Evolutionary conservation across 2,113 vertebrate species (phyloP), one percentile per base, ranked within the genome.

Genomic region (Albula goreensis): DNA sequence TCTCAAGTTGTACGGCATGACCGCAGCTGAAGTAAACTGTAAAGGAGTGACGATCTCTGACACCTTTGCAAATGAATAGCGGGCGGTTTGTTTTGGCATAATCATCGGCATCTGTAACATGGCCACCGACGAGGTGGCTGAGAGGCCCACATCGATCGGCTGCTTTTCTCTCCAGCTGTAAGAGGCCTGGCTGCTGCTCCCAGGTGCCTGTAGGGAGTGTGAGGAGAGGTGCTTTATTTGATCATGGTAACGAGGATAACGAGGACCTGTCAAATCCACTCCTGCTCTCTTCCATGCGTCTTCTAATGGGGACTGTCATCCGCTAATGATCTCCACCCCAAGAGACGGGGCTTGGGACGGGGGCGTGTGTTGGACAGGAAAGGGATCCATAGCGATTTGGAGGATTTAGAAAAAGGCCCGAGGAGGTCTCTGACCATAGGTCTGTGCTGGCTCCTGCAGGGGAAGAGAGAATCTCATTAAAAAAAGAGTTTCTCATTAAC

Each of bases 271-370:
- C 90, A 88, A 86, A 90, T 89, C 83, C 88, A 88, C 83, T 89
- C 78, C 50, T 82, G 84, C 79, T 78, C 74, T 88, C 60, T 87
- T 63, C 84, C 49, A 81, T 80, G 86, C 78, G 81, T 78, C 85
- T 84, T 49, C 84, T 92, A 92, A 91, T 92, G 89, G 85, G 87
- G 86, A 91, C 88, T 90, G 89, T 91, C 91, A 91, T 91, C 90
- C 89, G 87, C 87, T 92, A 92, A 92, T 90, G 91, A 90, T 85
- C 77, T 31, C 70, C 70, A 88, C 86, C 87, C 87, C 82, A 83
- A 87, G 91, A 86, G 52, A 83, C 84, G 57, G 85, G 83, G 85
- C 88, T 83, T 15, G 74, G 79, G n/a, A 57, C 41, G 22, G 74
- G 79, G n/a, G 70, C 41, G 51, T 74, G 79, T 85, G 53, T 63